phyloP scores from a whole-genome alignment of 1,140 invertebrate species.

The Drosophila saltans region DNA sequence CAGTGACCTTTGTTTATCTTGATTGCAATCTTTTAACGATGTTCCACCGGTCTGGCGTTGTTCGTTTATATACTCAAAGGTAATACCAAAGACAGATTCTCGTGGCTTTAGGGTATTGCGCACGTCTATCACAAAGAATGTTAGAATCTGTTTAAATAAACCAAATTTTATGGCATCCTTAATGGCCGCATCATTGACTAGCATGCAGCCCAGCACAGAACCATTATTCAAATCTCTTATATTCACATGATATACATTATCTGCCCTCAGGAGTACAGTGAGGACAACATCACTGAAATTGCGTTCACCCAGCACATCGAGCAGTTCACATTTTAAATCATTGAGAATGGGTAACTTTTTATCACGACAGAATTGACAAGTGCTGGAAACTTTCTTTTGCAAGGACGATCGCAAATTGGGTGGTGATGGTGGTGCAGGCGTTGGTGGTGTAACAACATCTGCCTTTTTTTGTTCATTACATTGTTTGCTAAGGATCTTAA shows the following conservation, averaged over 20 bases:
- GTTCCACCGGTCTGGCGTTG: constrained; percentile 37
- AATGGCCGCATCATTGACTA: constrained; percentile 59
- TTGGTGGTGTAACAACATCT: too few species aligned
- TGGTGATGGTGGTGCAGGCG: neutral
- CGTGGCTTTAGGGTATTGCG: constrained; percentile 46
- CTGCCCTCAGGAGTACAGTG: constrained; percentile 53
- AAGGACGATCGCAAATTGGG: neutral
- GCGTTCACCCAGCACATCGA: constrained; percentile 29
- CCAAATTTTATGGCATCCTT: constrained; percentile 42
- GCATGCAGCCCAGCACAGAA: constrained; percentile 52
- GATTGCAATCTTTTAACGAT: neutral
- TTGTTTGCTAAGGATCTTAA: neutral
- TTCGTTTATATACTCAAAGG: constrained; percentile 50
- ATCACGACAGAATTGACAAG: constrained; percentile 48
- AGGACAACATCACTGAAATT: constrained; percentile 39
- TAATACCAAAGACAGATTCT: constrained; percentile 36
- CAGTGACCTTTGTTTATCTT: neutral
- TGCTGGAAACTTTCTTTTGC: constrained; percentile 32
- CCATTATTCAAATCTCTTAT: constrained; percentile 32
- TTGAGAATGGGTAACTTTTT: constrained; percentile 20
- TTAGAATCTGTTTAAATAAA: constrained; percentile 64
- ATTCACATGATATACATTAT: constrained; percentile 72
- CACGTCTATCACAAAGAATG: constrained; percentile 65
- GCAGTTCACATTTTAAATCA: constrained; percentile 31
- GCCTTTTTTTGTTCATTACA: neutral